Conservation (phyloP, 2,888 invertebrate genomes). For the Phytoseiulus persimilis region DNA sequence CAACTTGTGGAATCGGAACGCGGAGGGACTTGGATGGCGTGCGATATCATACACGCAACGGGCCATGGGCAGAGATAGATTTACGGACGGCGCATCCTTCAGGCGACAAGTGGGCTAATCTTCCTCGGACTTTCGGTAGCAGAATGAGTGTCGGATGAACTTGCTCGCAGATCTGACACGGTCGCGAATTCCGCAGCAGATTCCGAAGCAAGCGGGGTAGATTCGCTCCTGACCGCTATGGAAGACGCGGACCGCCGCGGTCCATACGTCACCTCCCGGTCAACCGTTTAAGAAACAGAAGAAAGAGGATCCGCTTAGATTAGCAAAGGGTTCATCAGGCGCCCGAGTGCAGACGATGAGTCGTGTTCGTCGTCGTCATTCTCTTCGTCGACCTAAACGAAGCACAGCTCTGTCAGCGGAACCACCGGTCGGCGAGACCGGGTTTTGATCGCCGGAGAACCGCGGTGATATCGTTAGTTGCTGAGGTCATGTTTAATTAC, state of each 20-base stretch:
- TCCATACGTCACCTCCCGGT: not conserved
- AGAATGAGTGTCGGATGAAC: not conserved
- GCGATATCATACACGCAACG: not conserved
- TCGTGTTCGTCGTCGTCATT: too few relatives aligned
- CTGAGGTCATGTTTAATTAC: not conserved
- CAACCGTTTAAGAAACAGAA: not conserved
- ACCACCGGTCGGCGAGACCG: not conserved
- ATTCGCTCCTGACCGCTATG: not conserved
- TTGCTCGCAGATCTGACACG: not conserved
- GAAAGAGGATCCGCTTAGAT: not conserved
- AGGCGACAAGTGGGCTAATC: slow-evolving; percentile 5
- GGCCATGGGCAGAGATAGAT: not conserved
- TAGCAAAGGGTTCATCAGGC: not conserved
- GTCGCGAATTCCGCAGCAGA: not conserved
- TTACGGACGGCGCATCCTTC: not conserved
- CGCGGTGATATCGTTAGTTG: not conserved
- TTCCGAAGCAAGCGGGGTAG: not conserved
- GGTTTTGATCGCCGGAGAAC: not conserved
- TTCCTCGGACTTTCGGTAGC: not conserved
- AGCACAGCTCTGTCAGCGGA: not conserved
- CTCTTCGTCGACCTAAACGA: not conserved
- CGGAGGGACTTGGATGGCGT: not conserved
- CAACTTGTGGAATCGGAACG: not conserved
- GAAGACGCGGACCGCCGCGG: not conserved
- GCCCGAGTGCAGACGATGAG: not conserved